These are phyloP conservation scores for Phyllostomus hastatus DNA, from an alignment of 2,113 vertebrate genomes.

Conservation along the genomic window DNA sequence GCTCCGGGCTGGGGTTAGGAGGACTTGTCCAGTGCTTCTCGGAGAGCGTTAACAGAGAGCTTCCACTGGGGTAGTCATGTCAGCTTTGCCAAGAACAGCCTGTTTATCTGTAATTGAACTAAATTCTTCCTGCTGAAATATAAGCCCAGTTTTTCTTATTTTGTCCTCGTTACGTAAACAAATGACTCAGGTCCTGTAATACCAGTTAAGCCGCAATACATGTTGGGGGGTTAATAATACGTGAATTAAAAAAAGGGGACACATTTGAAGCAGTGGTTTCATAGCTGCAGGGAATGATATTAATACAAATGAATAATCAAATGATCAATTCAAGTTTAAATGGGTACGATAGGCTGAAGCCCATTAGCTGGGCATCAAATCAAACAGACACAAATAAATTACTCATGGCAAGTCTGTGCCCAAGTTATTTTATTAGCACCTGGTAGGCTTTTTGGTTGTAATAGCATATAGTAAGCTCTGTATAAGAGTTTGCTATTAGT, in stretches of 20 bases:
- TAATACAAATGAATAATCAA: constrained; percentile 34
- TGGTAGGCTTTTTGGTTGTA: not conserved
- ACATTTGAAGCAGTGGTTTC: constrained; percentile 8
- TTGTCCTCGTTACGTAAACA: constrained; percentile 39
- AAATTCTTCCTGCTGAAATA: constrained; percentile 44
- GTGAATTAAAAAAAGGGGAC: constrained; percentile 25
- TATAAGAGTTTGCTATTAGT: not conserved
- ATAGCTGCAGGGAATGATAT: not conserved
- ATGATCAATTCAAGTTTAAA: constrained; percentile 30
- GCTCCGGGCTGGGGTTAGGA: not conserved
- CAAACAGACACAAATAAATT: not conserved
- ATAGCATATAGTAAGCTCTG: not conserved
- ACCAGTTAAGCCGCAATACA: not conserved
- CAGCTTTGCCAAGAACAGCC: constrained; percentile 2
- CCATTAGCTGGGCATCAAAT: constrained; percentile 4
- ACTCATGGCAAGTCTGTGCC: not conserved
- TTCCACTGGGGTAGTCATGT: not conserved
- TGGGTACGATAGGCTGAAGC: not conserved
- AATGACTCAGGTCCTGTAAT: constrained; percentile 2
- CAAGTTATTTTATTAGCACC: constrained; percentile 12
- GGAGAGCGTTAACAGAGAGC: not conserved
- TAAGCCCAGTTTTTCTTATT: constrained; percentile 2
- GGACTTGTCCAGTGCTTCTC: not conserved
- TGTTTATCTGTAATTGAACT: constrained; percentile 15
- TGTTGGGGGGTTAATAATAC: constrained; percentile 12